phyloP scores from a whole-genome alignment of 1,140 invertebrate genomes.

The Lineus longissimus region DNA sequence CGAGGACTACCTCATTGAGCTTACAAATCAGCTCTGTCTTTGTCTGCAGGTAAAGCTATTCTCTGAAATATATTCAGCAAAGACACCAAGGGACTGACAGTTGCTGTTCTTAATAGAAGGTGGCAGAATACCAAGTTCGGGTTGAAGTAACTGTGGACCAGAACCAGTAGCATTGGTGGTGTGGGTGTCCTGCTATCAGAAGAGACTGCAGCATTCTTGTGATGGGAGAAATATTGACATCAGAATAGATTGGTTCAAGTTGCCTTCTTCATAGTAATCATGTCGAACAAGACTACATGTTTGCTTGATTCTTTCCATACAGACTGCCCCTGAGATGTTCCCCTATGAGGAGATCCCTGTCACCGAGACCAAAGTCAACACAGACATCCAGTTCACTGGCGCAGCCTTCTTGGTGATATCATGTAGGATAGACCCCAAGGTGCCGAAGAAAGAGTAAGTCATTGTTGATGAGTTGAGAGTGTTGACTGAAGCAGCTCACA shows the following conservation, averaged over 20 bases:
- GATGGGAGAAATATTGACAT: too few species aligned
- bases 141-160: too few species aligned
- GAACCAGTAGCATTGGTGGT: conserved; percentile 2
- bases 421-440: conserved; percentile 43
- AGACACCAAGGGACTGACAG: background rate
- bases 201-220: too few species aligned
- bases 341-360: conserved; percentile 47
- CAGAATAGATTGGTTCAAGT: too few species aligned
- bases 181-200: too few species aligned
- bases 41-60: conserved; percentile 43
- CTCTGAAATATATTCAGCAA: background rate
- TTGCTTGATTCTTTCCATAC: conserved; percentile 5
- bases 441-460: conserved; percentile 50
- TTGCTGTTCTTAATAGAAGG: too few species aligned
- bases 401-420: conserved; percentile 50
- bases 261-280: too few species aligned
- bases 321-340: conserved; percentile 53
- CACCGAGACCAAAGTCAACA: conserved; percentile 43
- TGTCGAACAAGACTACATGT: too few species aligned
- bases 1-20: conserved; percentile 50
- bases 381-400: conserved; percentile 47
- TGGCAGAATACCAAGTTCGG: too few species aligned
- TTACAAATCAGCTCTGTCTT: conserved; percentile 49
- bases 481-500: background rate
- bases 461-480: background rate